Evolutionary conservation across 2,888 invertebrate genomes (phyloP).

Genomic region (Latheticus oryzae): DNA sequence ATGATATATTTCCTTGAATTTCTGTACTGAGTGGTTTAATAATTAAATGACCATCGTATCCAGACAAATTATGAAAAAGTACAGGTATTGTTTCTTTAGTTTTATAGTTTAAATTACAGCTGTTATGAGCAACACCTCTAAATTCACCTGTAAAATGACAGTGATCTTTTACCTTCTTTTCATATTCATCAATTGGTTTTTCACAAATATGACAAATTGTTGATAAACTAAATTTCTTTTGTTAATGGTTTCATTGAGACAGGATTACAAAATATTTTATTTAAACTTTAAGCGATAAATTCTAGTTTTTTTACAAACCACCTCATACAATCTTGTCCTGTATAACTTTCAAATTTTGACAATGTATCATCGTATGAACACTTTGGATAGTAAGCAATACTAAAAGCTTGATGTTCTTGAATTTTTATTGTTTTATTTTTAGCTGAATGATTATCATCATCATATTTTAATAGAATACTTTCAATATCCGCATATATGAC

Average conservation of each 20-base stretch:
- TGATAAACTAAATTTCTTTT: slow-evolving; percentile 5
- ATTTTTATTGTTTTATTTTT: not conserved
- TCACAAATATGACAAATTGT: slow-evolving; percentile 7
- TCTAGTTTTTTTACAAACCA: slow-evolving; percentile 16
- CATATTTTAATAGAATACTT: not conserved
- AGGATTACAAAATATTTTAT: not conserved
- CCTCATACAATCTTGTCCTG: not conserved
- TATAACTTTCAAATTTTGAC: not conserved
- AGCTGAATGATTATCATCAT: not conserved
- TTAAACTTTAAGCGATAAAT: not conserved
- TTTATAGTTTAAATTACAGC: slow-evolving; percentile 8
- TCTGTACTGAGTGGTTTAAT: slow-evolving; percentile 7
- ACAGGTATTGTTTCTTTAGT: not conserved
- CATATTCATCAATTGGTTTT: slow-evolving; percentile 10
- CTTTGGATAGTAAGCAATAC: not conserved
- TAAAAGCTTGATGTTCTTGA: not conserved
- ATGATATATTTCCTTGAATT: slow-evolving; percentile 7
- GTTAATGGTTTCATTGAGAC: slow-evolving; percentile 9
- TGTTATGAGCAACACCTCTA: slow-evolving; percentile 10
- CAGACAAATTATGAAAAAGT: slow-evolving; percentile 11
- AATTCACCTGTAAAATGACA: slow-evolving; percentile 10
- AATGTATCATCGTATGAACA: not conserved
- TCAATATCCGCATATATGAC: slow-evolving; percentile 8
- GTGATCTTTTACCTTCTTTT: slow-evolving; percentile 5
- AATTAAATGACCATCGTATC: slow-evolving; percentile 13